Evolutionary conservation across 2,888 invertebrate genomes (phyloP).

Genomic region (Chrysolina oricalcia): DNA sequence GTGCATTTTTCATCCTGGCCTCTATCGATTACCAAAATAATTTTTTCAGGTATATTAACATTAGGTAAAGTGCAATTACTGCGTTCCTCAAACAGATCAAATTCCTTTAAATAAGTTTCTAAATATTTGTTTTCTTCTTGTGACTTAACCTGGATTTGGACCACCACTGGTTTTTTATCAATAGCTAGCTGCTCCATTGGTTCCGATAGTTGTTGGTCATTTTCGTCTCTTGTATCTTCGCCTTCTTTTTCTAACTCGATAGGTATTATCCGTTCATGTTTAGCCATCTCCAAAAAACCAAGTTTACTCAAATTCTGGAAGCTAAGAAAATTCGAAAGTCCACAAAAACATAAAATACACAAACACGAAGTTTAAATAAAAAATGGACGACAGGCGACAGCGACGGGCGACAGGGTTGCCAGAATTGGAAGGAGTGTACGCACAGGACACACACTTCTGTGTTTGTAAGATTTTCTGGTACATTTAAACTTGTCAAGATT

Average conservation of each 20-base stretch:
- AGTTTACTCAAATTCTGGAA: background rate
- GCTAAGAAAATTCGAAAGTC: too few species aligned
- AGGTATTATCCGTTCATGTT: constrained; percentile 55
- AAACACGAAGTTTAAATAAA: too few species aligned
- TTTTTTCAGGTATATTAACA: constrained; percentile 72
- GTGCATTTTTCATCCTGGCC: constrained; percentile 76
- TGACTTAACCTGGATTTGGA: constrained; percentile 47
- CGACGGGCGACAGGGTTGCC: too few species aligned
- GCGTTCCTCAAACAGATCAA: constrained; percentile 55
- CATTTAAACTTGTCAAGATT: too few species aligned
- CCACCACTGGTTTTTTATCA: constrained; percentile 37
- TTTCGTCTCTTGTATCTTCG: constrained; percentile 27
- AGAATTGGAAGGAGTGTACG: too few species aligned
- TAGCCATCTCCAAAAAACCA: constrained; percentile 36
- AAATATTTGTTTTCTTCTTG: constrained; percentile 37
- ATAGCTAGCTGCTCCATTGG: constrained; percentile 49
- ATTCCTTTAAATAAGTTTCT: constrained; percentile 54
- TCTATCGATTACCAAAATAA: constrained; percentile 78
- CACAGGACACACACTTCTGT: too few species aligned
- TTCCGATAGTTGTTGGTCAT: constrained; percentile 43
- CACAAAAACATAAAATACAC: too few species aligned
- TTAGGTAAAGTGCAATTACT: constrained; percentile 42
- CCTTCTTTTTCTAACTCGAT: constrained; percentile 49
- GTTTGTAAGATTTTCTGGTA: too few species aligned
- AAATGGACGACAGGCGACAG: too few species aligned